Base-by-base conservation (phyloP, 2,888 invertebrate genomes). In the Chrysina gloriosa region DNA sequence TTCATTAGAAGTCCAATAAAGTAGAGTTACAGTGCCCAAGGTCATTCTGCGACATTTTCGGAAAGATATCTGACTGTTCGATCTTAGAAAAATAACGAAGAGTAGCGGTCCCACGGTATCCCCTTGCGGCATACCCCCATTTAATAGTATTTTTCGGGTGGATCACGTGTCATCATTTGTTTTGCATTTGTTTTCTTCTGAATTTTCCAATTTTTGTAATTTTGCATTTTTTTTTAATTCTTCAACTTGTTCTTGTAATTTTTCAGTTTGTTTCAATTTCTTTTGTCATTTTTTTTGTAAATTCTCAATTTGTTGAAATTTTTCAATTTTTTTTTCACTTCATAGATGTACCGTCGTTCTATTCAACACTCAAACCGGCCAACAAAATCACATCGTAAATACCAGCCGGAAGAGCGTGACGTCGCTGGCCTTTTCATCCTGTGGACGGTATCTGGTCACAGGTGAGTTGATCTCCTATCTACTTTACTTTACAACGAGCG, bases 261-360 rank as follows among this genome's bases (percentile, higher is more conserved):
- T n/a, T n/a, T n/a, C n/a, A n/a, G n/a, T n/a, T n/a, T n/a, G n/a
- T n/a, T n/a, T n/a, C n/a, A n/a, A n/a, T n/a, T n/a, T n/a, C n/a
- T n/a, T n/a, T n/a, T n/a, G n/a, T n/a, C n/a, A n/a, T n/a, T n/a
- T n/a, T n/a, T n/a, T n/a, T n/a, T n/a, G n/a, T n/a, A n/a, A n/a
- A n/a, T n/a, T n/a, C n/a, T n/a, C n/a, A n/a, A n/a, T n/a, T n/a
- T n/a, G n/a, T n/a, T n/a, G n/a, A n/a, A n/a, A n/a, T n/a, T n/a
- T n/a, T 23, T 56, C 27, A 19, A 36, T 7, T 25, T 54, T 1
- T 16, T 61, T 21, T 42, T 54, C 71, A 73, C 75, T 76, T 76
- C 75, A 14, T 50, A 98, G 98, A 84, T 98, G 97, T 85, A 96
- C 97, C 31, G 93, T 97, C 73, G 96, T 98, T 69, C 86, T 97